phyloP scores from a whole-genome alignment of 2,797 vertebrate genomes.

The Glyptemys insculpta region DNA sequence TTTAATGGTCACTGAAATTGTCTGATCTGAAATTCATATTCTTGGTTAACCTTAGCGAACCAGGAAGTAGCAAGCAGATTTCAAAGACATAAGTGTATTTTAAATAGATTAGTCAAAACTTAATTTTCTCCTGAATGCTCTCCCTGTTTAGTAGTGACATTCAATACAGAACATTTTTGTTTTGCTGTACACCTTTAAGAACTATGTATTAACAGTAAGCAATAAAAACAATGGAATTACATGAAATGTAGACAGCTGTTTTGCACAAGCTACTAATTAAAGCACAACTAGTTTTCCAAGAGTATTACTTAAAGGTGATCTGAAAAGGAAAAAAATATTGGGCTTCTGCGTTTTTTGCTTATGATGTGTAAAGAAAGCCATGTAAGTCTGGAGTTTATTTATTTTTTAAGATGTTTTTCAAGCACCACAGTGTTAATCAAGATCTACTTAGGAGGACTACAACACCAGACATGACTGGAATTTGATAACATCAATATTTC shows the following conservation, averaged over 20 bases:
- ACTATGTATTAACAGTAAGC: not conserved
- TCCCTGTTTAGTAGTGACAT: not conserved
- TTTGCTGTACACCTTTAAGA: not conserved
- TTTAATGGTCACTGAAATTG: not conserved
- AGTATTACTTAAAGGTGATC: not conserved
- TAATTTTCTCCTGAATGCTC: not conserved
- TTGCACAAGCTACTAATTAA: not conserved
- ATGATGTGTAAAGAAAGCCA: not conserved
- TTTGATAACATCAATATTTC: not conserved
- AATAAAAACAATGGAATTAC: not conserved
- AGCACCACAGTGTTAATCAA: not conserved
- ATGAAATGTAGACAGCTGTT: not conserved
- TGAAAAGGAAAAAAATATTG: not conserved
- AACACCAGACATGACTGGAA: not conserved
- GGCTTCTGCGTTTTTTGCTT: not conserved
- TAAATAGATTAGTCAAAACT: rapidly evolving
- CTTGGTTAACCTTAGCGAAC: not conserved
- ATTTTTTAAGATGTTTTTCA: not conserved
- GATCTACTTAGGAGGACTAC: not conserved
- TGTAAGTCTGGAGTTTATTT: not conserved
- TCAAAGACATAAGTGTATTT: not conserved
- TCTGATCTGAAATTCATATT: not conserved
- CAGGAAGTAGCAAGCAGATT: not conserved
- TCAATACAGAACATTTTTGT: not conserved
- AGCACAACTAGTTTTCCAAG: rapidly evolving